Conservation (phyloP, 2,113 vertebrate genomes). For the Bettongia penicillata region DNA sequence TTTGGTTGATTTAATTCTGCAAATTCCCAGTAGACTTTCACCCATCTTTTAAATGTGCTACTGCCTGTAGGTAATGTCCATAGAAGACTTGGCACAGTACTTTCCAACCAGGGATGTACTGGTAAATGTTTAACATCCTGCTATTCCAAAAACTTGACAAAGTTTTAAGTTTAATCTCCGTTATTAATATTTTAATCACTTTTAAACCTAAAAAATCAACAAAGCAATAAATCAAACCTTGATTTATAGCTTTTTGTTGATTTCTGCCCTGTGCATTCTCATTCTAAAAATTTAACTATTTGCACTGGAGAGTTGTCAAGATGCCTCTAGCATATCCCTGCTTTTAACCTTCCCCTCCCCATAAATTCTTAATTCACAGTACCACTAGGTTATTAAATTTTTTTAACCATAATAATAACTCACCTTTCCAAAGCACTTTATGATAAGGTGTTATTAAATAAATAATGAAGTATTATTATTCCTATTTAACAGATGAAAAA, state of each 20-base stretch:
- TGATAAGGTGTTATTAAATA: too few relatives aligned
- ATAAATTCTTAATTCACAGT: too few relatives aligned
- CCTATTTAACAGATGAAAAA: too few relatives aligned
- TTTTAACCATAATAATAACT: too few relatives aligned
- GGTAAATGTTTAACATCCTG: background rate
- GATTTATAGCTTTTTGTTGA: too few relatives aligned
- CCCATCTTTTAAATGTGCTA: slow-evolving; percentile 10
- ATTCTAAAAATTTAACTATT: too few relatives aligned
- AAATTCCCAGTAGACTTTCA: background rate
- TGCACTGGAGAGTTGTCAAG: too few relatives aligned
- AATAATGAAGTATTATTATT: too few relatives aligned
- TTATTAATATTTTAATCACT: background rate
- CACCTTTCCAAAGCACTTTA: too few relatives aligned
- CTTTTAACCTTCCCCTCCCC: background rate
- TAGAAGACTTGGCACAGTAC: background rate
- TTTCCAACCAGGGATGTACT: background rate
- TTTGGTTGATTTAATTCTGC: slow-evolving; percentile 7
- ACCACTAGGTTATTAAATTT: too few relatives aligned
- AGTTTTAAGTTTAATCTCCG: background rate
- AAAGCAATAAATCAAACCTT: background rate
- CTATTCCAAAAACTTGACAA: background rate
- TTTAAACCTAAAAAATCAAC: background rate
- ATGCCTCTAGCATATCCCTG: background rate
- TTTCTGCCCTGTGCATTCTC: too few relatives aligned
- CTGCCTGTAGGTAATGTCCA: slow-evolving; percentile 12